Conservation (phyloP, 2,113 vertebrate genomes). For the Sprattus sprattus region DNA sequence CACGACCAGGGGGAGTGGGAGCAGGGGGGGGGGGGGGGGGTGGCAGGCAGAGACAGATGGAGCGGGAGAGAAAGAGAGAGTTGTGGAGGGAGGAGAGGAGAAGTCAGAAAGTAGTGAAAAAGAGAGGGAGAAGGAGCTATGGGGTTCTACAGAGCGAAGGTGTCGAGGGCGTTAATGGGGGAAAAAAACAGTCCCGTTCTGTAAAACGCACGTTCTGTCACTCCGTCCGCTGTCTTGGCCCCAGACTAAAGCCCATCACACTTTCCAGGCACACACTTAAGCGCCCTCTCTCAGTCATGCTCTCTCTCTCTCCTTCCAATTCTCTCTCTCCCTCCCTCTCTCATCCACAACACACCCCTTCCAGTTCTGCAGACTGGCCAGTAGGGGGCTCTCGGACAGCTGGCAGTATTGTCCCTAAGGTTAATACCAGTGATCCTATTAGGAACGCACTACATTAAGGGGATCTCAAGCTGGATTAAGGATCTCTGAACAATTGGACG, state of each 20-base stretch:
- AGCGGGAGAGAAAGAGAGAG: not conserved
- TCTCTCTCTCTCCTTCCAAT: not conserved
- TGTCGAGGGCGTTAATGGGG: not conserved
- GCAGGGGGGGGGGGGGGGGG: conserved; percentile 6
- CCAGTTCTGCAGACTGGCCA: conserved; percentile 68
- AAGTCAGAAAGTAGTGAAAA: conserved; percentile 16
- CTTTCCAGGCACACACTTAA: conserved; percentile 40
- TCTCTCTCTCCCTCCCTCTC: conserved; percentile 38
- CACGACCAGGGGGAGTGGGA: conserved; percentile 10
- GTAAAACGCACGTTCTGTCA: conserved; percentile 48
- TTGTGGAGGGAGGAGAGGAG: not conserved
- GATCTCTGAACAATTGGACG: conserved; percentile 87
- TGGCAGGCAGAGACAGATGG: conserved; percentile 21
- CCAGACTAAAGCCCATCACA: conserved; percentile 70
- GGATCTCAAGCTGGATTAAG: conserved; percentile 87
- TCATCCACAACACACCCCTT: conserved; percentile 57
- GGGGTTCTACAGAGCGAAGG: not conserved
- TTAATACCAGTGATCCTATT: conserved; percentile 96
- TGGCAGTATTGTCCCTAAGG: conserved; percentile 81
- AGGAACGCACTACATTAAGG: conserved; percentile 83
- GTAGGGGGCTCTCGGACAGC: conserved; percentile 77
- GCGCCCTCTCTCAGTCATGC: not conserved
- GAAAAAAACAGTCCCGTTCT: conserved; percentile 24
- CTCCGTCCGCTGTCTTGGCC: conserved; percentile 59
- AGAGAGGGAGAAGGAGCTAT: not conserved